These are phyloP conservation scores for Odiellus spinosus DNA, from an alignment of 2,888 invertebrate genomes.

Conservation along the genomic window DNA sequence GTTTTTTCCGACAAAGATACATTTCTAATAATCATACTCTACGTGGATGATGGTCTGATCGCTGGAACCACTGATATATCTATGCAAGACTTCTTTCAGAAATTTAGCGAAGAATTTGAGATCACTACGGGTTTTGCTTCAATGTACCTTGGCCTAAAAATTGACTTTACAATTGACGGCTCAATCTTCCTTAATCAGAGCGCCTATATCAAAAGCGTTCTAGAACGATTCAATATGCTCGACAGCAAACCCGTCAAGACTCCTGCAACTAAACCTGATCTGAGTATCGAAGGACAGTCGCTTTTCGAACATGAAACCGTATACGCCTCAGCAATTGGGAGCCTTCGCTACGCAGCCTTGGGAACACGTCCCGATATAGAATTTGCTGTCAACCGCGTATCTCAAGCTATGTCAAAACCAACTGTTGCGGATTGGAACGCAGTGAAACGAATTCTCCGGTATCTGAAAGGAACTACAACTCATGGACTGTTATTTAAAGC, in stretches of 20 bases:
- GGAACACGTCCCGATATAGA: neutral
- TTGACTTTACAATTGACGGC: too few relatives aligned
- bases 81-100: too few relatives aligned
- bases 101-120: too few relatives aligned
- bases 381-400: neutral
- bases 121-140: too few relatives aligned
- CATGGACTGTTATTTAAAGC: neutral
- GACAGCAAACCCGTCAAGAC: too few relatives aligned
- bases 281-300: too few relatives aligned
- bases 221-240: too few relatives aligned
- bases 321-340: neutral
- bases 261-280: too few relatives aligned
- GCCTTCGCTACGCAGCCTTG: neutral
- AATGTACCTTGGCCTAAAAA: too few relatives aligned
- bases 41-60: constrained; percentile 18
- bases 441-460: neutral
- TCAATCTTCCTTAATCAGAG: too few relatives aligned
- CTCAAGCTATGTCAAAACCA: neutral
- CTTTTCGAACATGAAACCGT: neutral
- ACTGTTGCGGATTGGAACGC: neutral
- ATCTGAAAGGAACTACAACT: neutral
- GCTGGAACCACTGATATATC: neutral
- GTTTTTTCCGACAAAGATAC: neutral
- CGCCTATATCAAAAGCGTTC: too few relatives aligned
- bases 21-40: constrained; percentile 10